A percentile compares a stretch with the other conserved stretches of the same genome.
Evolutionary conservation across 2,888 invertebrate genomes (phyloP).

Genomic region (Tholera decimalis): DNA sequence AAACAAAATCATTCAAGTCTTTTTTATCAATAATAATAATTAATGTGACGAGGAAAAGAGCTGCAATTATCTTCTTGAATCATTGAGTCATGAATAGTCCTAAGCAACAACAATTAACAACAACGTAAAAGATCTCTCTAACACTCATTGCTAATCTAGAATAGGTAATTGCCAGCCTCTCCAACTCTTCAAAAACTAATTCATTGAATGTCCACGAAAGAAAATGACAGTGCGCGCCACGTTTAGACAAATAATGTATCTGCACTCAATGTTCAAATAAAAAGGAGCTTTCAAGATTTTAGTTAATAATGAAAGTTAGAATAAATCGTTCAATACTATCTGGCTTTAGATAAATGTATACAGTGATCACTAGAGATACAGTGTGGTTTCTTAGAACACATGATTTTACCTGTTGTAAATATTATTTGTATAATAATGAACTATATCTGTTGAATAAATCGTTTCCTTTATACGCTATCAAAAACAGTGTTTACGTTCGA

Average conservation of each 20-base stretch:
- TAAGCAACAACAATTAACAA: not conserved
- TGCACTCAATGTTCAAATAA: constrained; percentile 91
- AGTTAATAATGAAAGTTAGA: constrained; percentile 89
- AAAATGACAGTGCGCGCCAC: constrained; percentile 87
- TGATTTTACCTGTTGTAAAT: constrained; percentile 78
- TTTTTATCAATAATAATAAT: constrained; percentile 12
- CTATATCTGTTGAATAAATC: constrained; percentile 74
- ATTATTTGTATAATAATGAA: constrained; percentile 79
- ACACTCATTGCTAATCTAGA: constrained; percentile 1
- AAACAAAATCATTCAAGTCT: constrained; percentile 22
- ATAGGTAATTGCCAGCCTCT: constrained; percentile 30
- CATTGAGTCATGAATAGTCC: not conserved
- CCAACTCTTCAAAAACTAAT: constrained; percentile 23
- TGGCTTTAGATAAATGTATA: constrained; percentile 91
- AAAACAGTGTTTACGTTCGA: constrained; percentile 65
- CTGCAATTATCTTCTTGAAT: constrained; percentile 29
- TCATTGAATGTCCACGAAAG: constrained; percentile 25
- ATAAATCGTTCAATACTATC: constrained; percentile 87
- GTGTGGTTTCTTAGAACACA: constrained; percentile 73
- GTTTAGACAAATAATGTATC: constrained; percentile 89
- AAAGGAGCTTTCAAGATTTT: constrained; percentile 91
- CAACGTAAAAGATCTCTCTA: not conserved
- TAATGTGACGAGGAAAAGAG: constrained; percentile 21
- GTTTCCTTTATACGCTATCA: constrained; percentile 74
- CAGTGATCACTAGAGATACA: constrained; percentile 84